These are phyloP conservation scores for Meloidogyne chitwoodi DNA, from an alignment of 1,140 invertebrate genomes.

Conservation along the genomic window DNA sequence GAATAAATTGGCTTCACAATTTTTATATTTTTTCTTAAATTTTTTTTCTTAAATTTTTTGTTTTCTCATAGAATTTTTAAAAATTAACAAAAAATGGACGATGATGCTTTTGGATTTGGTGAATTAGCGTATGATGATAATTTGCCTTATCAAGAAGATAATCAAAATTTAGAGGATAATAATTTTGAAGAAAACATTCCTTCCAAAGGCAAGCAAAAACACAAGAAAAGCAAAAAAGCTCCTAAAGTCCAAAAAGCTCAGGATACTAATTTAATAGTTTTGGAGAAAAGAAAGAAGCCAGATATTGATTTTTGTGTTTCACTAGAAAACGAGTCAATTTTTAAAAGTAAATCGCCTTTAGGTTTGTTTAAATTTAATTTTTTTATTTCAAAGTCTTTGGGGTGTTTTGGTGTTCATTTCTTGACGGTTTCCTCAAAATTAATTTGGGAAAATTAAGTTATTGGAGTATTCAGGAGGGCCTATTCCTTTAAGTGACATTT, in stretches of 20 bases:
- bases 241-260: not conserved
- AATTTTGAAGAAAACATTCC: not conserved
- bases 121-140: constrained; percentile 13
- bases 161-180: not conserved
- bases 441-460: too few relatives aligned
- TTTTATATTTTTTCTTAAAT: not conserved
- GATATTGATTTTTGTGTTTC: not conserved
- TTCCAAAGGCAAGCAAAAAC: not conserved
- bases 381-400: not conserved
- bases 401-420: too few relatives aligned
- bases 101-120: constrained; percentile 17
- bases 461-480: too few relatives aligned
- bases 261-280: not conserved
- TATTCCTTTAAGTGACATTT: too few relatives aligned
- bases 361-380: not conserved
- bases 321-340: not conserved
- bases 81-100: not conserved
- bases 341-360: constrained; percentile 7
- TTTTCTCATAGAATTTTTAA: not conserved
- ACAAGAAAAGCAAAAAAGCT: not conserved
- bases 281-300: not conserved
- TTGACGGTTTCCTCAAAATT: too few relatives aligned
- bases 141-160: not conserved
- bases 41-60: not conserved
- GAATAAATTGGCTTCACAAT: too few relatives aligned